A percentile compares a stretch with the other conserved stretches of the same genome.
Conservation (phyloP, 2,888 invertebrate genomes). For the Sipha maydis region DNA sequence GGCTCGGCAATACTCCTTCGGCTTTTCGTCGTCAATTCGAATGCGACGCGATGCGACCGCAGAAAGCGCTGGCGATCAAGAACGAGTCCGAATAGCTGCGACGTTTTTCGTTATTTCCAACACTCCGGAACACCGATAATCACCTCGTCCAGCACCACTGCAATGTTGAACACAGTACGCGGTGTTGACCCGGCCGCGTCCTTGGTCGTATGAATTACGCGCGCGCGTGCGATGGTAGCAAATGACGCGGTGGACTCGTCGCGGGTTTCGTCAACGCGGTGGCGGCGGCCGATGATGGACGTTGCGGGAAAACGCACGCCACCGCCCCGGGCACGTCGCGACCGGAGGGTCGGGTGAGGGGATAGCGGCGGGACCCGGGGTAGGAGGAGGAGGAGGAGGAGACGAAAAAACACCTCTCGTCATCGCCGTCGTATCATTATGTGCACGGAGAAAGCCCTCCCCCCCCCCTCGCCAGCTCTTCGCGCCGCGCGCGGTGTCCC, state of each 20-base stretch:
- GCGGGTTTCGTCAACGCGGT: neutral
- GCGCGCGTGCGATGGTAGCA: too few relatives aligned
- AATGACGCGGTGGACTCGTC: too few relatives aligned
- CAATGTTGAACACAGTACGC: too few relatives aligned
- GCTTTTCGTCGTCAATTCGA: too few relatives aligned
- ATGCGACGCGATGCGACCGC: too few relatives aligned
- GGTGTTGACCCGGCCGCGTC: too few relatives aligned
- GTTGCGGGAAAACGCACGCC: conserved; percentile 35
- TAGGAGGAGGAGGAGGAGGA: neutral
- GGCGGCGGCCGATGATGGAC: neutral
- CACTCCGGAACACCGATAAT: neutral
- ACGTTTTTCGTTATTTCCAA: neutral
- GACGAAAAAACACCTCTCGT: conserved; percentile 49
- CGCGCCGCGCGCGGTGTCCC: conserved; percentile 31
- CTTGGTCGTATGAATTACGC: too few relatives aligned
- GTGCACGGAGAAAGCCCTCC: conserved; percentile 54
- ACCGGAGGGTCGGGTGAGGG: neutral
- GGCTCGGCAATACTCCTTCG: too few relatives aligned
- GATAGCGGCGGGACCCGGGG: neutral
- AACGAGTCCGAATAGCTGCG: too few relatives aligned
- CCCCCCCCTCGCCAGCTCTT: too few relatives aligned
- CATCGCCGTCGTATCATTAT: neutral
- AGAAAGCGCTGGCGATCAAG: too few relatives aligned
- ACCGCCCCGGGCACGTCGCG: conserved; percentile 1
- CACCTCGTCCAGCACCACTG: too few relatives aligned